These are phyloP conservation scores for Pteria penguin DNA, from an alignment of 2,888 invertebrate species.

Conservation along the genomic window DNA sequence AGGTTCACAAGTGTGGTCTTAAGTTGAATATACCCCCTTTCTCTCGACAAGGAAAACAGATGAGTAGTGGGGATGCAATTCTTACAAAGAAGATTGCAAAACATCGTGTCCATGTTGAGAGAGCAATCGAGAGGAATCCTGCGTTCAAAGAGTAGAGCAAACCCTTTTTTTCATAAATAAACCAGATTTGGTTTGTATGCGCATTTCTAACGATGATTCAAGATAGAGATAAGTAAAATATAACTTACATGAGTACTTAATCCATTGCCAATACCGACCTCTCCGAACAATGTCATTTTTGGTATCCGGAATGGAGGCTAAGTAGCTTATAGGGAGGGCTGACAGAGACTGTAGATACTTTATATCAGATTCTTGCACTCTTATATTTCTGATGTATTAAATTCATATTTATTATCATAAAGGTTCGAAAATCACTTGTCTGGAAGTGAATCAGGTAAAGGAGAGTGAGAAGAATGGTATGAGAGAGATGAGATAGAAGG, in stretches of 20 bases:
- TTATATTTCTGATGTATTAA: not conserved
- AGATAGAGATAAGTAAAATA: too few species aligned
- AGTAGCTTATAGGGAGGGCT: not conserved
- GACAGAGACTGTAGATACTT: not conserved
- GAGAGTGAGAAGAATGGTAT: too few species aligned
- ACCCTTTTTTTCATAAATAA: not conserved
- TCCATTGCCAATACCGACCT: too few species aligned
- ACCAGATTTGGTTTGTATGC: conserved; percentile 36
- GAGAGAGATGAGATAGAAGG: too few species aligned
- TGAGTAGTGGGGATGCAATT: conserved; percentile 20
- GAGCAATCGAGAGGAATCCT: conserved; percentile 24
- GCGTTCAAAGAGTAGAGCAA: not conserved
- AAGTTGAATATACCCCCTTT: conserved; percentile 5
- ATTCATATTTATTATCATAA: too few species aligned
- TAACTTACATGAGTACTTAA: too few species aligned
- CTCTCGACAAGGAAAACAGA: conserved; percentile 5
- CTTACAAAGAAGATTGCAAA: conserved; percentile 33
- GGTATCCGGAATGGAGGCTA: not conserved
- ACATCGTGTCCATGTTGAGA: conserved; percentile 37
- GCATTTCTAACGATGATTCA: conserved; percentile 26
- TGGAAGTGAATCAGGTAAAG: too few species aligned
- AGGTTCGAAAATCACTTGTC: too few species aligned
- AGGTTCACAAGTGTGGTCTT: not conserved
- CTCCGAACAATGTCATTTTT: not conserved
- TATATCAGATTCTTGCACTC: not conserved